Evolutionary conservation across 92 coral and sea anemone species (phyloP), one percentile per base, ranked within the genome.

Genomic region (Epizoanthus rinbou): DNA sequence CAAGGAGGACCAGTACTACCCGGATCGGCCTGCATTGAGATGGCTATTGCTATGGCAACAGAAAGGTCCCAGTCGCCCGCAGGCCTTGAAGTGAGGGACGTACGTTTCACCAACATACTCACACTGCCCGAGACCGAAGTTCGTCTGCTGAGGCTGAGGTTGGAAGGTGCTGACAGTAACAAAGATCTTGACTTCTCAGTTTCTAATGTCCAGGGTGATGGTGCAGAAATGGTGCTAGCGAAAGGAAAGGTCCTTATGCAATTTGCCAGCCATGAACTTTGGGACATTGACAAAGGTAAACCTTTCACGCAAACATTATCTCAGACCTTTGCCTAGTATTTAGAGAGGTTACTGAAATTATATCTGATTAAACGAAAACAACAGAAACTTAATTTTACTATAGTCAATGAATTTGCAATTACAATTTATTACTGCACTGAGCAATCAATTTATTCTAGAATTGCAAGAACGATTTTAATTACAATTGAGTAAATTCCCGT

Each of bases 1-100:
- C 91, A 93, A 65, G 95, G 91, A 43, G 91, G 92, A 39, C 65
- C 92, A 8, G 93, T 95, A 54, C 88, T 95, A 82, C 98, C 98
- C 11, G 98, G 95, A 8, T 90, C 95, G 13, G 80, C 91, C n/a
- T 92, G 85, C 74, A 83, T 95, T 14, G 98, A 95, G 65, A 93
- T 92, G 97, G 95, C 91, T 23, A 64, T 95, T 85, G 98, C 98
- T 7, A 89, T 95, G 94, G 93, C 86, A 0, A 84, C 74, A 37
- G 91, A 95, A 33, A 81, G 72, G 62, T 95, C 80, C 64, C 83
- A 73, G 21, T 39, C 76, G 35, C 69, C 85, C 10, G 57, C 78
- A 6, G 87, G 90, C 1, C 43, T 93, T 23, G 89, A 85, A 67
- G 80, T 93, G 4, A 57, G 39, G 52, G 91, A 92, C 64, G 93